Percentiles rank a stretch among this genome's conserved stretches.
phyloP scores from a whole-genome alignment of 2,888 invertebrate species.

The Emesis russula region DNA sequence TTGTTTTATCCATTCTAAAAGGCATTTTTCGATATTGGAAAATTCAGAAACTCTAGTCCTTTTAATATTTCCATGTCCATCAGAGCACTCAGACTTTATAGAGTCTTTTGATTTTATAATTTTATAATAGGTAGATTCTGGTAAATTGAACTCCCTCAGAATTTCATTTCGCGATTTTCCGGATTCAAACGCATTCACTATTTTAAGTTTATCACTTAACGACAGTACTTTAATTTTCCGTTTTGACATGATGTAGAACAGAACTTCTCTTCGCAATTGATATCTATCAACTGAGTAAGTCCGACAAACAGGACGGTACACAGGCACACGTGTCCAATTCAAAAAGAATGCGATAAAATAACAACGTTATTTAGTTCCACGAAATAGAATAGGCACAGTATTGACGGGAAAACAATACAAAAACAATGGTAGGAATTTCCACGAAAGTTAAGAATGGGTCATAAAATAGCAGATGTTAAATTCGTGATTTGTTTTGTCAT shows the following conservation, averaged over 20 bases:
- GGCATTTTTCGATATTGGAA: slow-evolving; percentile 51
- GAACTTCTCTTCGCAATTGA: slow-evolving; percentile 69
- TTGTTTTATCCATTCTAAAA: slow-evolving; percentile 49
- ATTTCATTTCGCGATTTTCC: slow-evolving; percentile 82
- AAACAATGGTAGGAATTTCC: background rate
- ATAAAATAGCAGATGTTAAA: background rate
- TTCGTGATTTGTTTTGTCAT: background rate
- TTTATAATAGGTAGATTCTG: slow-evolving; percentile 71
- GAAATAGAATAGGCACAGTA: background rate
- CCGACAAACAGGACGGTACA: slow-evolving; percentile 15
- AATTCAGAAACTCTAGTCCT: slow-evolving; percentile 41
- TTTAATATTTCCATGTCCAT: slow-evolving; percentile 68
- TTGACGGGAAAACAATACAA: background rate
- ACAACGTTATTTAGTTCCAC: slow-evolving; percentile 1
- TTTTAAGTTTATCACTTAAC: slow-evolving; percentile 79
- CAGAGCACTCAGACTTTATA: slow-evolving; percentile 80
- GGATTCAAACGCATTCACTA: slow-evolving; percentile 79
- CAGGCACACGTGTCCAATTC: slow-evolving; percentile 1
- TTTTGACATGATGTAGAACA: slow-evolving; percentile 75
- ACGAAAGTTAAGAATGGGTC: too few relatives aligned
- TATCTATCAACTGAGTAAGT: slow-evolving; percentile 71
- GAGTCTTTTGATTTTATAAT: slow-evolving; percentile 63
- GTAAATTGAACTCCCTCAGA: slow-evolving; percentile 64
- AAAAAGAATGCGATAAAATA: background rate
- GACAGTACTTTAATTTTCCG: slow-evolving; percentile 73